Percentiles rank a stretch among this genome's conserved stretches.
phyloP scores from a whole-genome alignment of 2,113 vertebrate species.

The Neoarius graeffei region DNA sequence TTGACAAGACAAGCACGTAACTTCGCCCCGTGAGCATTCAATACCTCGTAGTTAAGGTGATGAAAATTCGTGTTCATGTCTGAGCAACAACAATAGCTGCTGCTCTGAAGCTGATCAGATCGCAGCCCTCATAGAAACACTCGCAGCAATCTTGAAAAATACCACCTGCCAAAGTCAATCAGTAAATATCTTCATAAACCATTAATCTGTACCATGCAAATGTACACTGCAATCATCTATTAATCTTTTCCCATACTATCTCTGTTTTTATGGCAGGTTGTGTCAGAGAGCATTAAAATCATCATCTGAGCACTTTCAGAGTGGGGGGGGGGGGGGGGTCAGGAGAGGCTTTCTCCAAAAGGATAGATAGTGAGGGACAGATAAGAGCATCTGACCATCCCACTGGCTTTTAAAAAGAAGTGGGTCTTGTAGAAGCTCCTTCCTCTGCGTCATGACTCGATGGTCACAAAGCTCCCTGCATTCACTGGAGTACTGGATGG shows the following conservation, averaged over 20 bases:
- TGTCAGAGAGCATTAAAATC: slow-evolving; percentile 22
- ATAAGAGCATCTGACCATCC: neutral
- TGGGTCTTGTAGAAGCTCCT: slow-evolving; percentile 9
- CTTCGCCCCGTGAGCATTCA: neutral
- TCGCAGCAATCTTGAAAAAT: slow-evolving; percentile 16
- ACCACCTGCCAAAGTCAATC: slow-evolving; percentile 13
- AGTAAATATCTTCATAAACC: slow-evolving; percentile 36
- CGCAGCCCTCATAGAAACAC: neutral
- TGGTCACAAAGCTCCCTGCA: neutral
- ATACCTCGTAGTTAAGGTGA: neutral
- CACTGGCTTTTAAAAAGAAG: neutral
- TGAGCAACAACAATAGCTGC: neutral
- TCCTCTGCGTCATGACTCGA: neutral
- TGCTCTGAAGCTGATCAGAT: neutral
- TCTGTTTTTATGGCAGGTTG: slow-evolving; percentile 15
- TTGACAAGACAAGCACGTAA: neutral
- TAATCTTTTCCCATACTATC: neutral
- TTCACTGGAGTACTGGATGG: neutral
- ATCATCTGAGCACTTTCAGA: neutral
- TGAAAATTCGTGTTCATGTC: neutral
- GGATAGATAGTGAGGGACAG: neutral
- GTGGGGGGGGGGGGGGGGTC: neutral
- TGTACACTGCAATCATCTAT: neutral
- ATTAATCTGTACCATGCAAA: slow-evolving; percentile 27
- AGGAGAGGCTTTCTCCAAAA: slow-evolving; percentile 13